phyloP scores from a whole-genome alignment of 2,797 vertebrate species.

The Cyprinodon diabolis region DNA sequence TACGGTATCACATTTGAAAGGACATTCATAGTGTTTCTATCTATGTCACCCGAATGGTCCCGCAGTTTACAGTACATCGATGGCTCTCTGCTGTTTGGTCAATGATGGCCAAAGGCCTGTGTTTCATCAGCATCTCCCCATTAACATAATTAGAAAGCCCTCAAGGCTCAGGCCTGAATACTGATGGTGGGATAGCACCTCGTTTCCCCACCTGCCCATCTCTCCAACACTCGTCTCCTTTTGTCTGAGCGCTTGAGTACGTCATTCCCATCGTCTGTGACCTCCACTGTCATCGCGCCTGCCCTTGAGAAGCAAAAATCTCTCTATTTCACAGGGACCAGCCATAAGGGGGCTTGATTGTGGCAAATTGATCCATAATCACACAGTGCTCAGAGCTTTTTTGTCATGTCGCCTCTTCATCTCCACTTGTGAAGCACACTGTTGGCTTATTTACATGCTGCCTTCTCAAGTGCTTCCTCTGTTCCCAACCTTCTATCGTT shows the following conservation, averaged over 20 bases:
- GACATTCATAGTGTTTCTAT: slow-evolving; percentile 14
- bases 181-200: slow-evolving; percentile 46
- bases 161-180: slow-evolving; percentile 43
- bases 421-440: slow-evolving; percentile 75
- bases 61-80: slow-evolving; percentile 25
- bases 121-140: slow-evolving; percentile 50
- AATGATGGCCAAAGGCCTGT: slow-evolving; percentile 36
- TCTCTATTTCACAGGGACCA: slow-evolving; percentile 77
- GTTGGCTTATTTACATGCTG: slow-evolving; percentile 81
- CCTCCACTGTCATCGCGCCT: slow-evolving; percentile 72
- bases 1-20: not conserved
- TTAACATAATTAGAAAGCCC: slow-evolving; percentile 70
- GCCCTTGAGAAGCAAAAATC: slow-evolving; percentile 78
- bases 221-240: slow-evolving; percentile 35
- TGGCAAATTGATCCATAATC: slow-evolving; percentile 85
- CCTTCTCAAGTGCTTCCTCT: slow-evolving; percentile 75
- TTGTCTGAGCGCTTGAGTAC: slow-evolving; percentile 45
- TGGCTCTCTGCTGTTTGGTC: slow-evolving; percentile 36
- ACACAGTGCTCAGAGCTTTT: slow-evolving; percentile 77
- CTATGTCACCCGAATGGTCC: slow-evolving; percentile 21
- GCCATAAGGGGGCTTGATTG: slow-evolving; percentile 83
- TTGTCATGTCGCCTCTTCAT: slow-evolving; percentile 77
- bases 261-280: slow-evolving; percentile 70
- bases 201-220: slow-evolving; percentile 40
- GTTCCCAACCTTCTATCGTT: slow-evolving; percentile 37